A percentile compares a stretch with the other conserved stretches of the same genome.
Conservation (phyloP, 1,140 invertebrate genomes). For the Drosophila takahashii region DNA sequence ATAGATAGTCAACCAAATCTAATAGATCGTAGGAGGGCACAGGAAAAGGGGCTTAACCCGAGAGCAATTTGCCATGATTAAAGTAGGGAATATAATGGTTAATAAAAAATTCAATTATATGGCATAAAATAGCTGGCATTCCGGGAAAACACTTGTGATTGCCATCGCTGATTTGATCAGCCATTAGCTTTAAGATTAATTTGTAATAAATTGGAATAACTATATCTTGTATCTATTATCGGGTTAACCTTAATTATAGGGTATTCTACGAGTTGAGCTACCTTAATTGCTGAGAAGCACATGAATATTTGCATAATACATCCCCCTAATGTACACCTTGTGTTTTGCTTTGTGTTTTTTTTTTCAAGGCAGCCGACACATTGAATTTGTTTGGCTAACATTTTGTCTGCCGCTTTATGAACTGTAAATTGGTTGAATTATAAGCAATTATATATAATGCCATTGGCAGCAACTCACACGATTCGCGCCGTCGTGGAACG, state of each 20-base stretch:
- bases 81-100: conserved; percentile 15
- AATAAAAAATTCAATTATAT: conserved; percentile 32
- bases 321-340: conserved; percentile 13
- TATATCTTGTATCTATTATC: not conserved
- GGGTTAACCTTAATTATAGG: not conserved
- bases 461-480: conserved; percentile 56
- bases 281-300: not conserved
- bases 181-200: conserved; percentile 1
- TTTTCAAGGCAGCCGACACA: conserved; percentile 31
- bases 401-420: conserved; percentile 59
- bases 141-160: conserved; percentile 25
- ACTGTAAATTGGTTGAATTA: conserved; percentile 76
- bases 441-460: conserved; percentile 72
- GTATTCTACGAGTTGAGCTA: not conserved
- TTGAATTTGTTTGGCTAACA: conserved; percentile 45
- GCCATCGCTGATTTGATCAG: not conserved
- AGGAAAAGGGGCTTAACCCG: not conserved
- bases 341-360: conserved; percentile 6
- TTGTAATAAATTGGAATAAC: not conserved
- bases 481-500: conserved; percentile 52
- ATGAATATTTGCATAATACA: not conserved
- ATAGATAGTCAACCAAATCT: not conserved
- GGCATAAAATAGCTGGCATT: conserved; percentile 13
- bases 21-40: not conserved
- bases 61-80: conserved; percentile 33